A percentile compares a stretch with the other conserved stretches of the same genome.
Evolutionary conservation across 2,888 invertebrate genomes (phyloP).

Genomic region (Holacanthella duospinosa): DNA sequence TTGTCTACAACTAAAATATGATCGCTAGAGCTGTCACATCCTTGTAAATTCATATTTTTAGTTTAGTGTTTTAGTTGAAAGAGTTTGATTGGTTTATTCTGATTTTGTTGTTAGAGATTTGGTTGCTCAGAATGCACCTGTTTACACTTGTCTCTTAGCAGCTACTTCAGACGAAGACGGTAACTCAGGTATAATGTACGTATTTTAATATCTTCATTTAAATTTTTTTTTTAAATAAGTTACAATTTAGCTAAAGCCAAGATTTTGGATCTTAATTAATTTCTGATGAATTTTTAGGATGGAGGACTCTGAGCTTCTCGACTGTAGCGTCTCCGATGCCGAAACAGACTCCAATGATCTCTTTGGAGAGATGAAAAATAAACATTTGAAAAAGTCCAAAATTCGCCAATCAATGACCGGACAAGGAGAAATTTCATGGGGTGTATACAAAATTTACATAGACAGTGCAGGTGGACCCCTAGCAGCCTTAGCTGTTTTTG

Average conservation of each 20-base stretch:
- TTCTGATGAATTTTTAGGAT: conserved; percentile 19
- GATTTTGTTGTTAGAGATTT: conserved; percentile 2
- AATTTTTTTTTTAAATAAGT: too few species aligned
- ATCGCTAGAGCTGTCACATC: not conserved
- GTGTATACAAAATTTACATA: conserved; percentile 45
- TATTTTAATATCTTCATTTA: too few species aligned
- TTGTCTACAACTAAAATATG: not conserved
- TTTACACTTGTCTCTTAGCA: not conserved
- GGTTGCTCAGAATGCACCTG: not conserved
- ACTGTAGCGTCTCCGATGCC: conserved; percentile 11
- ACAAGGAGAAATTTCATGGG: conserved; percentile 8
- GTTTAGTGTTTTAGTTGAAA: not conserved
- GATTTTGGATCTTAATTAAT: too few species aligned
- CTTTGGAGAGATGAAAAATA: not conserved
- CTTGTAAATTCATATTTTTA: not conserved
- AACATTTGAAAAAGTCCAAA: not conserved
- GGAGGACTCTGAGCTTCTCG: conserved; percentile 31
- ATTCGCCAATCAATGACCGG: not conserved
- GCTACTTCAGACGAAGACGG: conserved; percentile 4
- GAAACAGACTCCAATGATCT: not conserved
- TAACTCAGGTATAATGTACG: conserved; percentile 19
- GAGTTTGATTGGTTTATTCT: too few species aligned
- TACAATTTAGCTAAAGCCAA: too few species aligned
- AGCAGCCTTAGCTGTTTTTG: conserved; percentile 42
- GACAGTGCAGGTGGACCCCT: conserved; percentile 47